Conservation (phyloP, 2,113 vertebrate species). For the Eulacestoma nigropectus region DNA sequence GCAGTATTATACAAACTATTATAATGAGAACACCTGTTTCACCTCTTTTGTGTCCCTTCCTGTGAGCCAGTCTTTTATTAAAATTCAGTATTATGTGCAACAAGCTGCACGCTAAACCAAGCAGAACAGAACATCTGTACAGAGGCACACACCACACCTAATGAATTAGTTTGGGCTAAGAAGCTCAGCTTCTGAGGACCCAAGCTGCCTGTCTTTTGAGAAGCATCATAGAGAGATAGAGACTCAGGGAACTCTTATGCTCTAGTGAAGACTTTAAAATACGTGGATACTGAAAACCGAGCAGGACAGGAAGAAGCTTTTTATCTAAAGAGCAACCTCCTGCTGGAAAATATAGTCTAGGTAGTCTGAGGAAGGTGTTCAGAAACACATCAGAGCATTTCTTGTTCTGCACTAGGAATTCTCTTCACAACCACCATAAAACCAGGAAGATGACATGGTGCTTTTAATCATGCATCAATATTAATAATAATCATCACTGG, state of each 20-base stretch:
- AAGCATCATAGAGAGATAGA: neutral
- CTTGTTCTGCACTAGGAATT: neutral
- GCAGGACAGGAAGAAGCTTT: neutral
- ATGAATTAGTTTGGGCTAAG: conserved; percentile 24
- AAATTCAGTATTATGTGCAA: neutral
- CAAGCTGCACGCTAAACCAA: neutral
- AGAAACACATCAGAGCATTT: neutral
- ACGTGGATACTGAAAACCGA: neutral
- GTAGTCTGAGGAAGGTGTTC: neutral
- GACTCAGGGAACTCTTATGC: neutral
- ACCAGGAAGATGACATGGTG: neutral
- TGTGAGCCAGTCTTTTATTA: conserved; percentile 16
- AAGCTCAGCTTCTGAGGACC: neutral
- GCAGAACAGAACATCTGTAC: conserved; percentile 22
- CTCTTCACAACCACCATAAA: neutral
- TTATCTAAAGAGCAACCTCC: neutral
- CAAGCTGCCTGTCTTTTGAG: neutral
- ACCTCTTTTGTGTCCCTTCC: neutral
- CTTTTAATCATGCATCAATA: neutral
- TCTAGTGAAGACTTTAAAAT: neutral
- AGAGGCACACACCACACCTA: neutral
- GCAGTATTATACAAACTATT: neutral
- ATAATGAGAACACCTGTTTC: conserved; percentile 22
- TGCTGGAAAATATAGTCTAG: neutral
- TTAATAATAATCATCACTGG: neutral